These are phyloP conservation scores for Lepisosteus oculatus DNA, from an alignment of 2,113 vertebrate genomes.

Conservation along the genomic window DNA sequence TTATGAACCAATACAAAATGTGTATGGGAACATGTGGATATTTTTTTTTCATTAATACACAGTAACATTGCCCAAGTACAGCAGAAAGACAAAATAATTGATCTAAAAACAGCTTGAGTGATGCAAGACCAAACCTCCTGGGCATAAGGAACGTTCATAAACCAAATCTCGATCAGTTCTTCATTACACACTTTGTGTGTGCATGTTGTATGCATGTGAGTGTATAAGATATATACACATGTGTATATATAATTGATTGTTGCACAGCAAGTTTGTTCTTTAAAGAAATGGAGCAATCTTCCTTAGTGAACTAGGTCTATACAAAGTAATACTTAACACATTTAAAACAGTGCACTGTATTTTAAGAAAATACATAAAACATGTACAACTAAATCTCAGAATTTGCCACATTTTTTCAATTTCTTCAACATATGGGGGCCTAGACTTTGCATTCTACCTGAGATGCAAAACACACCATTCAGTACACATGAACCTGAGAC, in stretches of 20 bases:
- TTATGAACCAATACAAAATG: constrained; percentile 76
- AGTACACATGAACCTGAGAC: constrained; percentile 71
- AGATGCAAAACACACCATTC: constrained; percentile 71
- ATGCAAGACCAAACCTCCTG: constrained; percentile 43
- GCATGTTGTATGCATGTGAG: constrained; percentile 23
- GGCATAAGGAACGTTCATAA: constrained; percentile 45
- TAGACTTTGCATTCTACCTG: constrained; percentile 71
- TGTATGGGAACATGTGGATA: constrained; percentile 68
- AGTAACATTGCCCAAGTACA: constrained; percentile 72
- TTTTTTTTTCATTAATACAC: constrained; percentile 63
- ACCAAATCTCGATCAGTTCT: constrained; percentile 36
- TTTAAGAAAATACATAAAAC: constrained; percentile 64
- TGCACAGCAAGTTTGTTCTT: constrained; percentile 50
- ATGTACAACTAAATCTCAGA: constrained; percentile 63
- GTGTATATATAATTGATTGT: constrained; percentile 47
- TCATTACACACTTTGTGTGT: no score
- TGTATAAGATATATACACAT: background rate
- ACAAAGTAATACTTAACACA: constrained; percentile 67
- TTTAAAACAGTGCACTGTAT: constrained; percentile 71
- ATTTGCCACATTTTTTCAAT: constrained; percentile 43
- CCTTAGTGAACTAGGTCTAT: constrained; percentile 67
- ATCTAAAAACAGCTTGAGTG: constrained; percentile 51
- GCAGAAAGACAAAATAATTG: constrained; percentile 63
- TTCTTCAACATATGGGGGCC: constrained; percentile 53
- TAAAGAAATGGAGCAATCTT: constrained; percentile 66